Evolutionary conservation across 2,888 invertebrate genomes (phyloP).

Genomic region (Amiota communis): DNA sequence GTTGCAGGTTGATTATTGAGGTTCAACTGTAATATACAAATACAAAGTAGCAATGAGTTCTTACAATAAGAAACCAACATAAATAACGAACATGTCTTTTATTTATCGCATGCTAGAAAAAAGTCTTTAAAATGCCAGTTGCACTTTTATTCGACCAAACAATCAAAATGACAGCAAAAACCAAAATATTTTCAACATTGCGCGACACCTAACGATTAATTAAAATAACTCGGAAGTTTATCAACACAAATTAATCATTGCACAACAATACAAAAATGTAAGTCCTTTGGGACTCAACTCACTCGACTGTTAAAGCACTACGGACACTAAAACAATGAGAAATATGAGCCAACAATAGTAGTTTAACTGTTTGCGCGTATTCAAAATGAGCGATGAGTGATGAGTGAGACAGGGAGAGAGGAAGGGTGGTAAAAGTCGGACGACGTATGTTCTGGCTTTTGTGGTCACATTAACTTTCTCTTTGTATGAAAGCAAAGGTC

Average conservation of each 20-base stretch:
- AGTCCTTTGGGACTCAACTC: not conserved
- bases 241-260: constrained; percentile 63
- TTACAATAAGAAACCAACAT: not conserved
- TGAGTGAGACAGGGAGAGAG: too few relatives aligned
- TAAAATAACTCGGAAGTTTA: constrained; percentile 60
- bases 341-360: not conserved
- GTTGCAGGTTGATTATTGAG: too few relatives aligned
- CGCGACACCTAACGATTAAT: constrained; percentile 69
- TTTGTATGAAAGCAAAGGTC: not conserved
- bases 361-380: too few relatives aligned
- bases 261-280: constrained; percentile 52
- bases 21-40: too few relatives aligned
- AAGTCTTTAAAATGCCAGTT: not conserved
- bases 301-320: not conserved
- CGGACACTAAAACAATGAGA: not conserved
- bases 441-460: not conserved
- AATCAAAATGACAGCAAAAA: not conserved
- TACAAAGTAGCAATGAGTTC: too few relatives aligned
- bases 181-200: not conserved
- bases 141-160: not conserved
- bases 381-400: too few relatives aligned
- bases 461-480: constrained; percentile 4
- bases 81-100: not conserved
- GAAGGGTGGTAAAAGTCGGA: too few relatives aligned
- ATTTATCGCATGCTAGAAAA: not conserved